Conservation (phyloP, 1,140 invertebrate genomes). For the Tetramorium simillimum region DNA sequence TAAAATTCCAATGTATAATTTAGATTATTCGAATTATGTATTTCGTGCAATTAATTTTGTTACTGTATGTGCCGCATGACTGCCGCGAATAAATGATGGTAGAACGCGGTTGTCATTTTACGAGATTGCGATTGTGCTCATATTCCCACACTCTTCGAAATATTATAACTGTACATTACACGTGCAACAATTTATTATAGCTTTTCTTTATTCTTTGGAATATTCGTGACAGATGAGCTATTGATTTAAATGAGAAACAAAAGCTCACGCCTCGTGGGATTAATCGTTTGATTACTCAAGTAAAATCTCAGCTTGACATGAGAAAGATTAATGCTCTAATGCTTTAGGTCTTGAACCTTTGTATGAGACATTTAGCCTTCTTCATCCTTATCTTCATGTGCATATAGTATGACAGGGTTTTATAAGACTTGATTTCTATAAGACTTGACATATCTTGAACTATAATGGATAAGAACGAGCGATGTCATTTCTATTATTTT, state of each 20-base stretch:
- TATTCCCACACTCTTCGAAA: not conserved
- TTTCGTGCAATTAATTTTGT: not conserved
- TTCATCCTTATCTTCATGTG: not conserved
- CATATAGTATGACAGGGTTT: not conserved
- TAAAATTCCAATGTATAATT: not conserved
- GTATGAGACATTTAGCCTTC: constrained; percentile 3
- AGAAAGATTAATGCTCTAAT: constrained; percentile 56
- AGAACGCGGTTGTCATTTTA: not conserved
- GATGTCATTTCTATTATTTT: not conserved
- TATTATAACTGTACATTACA: not conserved
- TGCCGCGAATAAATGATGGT: not conserved
- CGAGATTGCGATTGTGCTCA: not conserved
- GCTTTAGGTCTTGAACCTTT: constrained; percentile 1
- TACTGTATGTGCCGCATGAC: not conserved
- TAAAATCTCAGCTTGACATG: constrained; percentile 12
- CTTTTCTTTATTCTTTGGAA: not conserved
- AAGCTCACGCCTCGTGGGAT: constrained; percentile 25
- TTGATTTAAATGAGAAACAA: constrained; percentile 45
- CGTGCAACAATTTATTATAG: not conserved
- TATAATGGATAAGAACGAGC: not conserved
- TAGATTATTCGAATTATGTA: constrained; percentile 19
- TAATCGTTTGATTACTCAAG: constrained; percentile 57
- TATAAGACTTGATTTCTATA: not conserved
- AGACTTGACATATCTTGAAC: not conserved
- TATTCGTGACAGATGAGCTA: not conserved